phyloP scores from a whole-genome alignment of 2,113 vertebrate species.

The Aptenodytes patagonicus region DNA sequence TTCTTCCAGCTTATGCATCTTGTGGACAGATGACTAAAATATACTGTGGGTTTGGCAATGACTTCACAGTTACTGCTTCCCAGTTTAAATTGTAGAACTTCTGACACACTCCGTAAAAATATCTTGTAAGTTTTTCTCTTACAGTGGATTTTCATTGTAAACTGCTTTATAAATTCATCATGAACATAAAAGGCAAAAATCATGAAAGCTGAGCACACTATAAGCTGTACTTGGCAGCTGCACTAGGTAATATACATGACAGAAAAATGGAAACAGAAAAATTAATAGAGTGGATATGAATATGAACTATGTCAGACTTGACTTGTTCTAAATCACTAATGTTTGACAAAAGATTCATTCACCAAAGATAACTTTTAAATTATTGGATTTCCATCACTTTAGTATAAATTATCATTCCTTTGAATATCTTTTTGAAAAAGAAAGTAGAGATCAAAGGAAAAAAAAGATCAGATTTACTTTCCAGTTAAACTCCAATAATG shows the following conservation, averaged over 20 bases:
- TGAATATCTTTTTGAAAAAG: neutral
- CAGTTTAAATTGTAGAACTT: constrained; percentile 25
- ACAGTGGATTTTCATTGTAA: neutral
- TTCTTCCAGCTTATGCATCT: neutral
- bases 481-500: neutral
- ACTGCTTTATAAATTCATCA: neutral
- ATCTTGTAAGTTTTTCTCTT: constrained; percentile 8
- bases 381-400: neutral
- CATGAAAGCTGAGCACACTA: neutral
- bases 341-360: neutral
- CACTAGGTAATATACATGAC: neutral
- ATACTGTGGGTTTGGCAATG: neutral
- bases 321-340: neutral
- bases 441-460: neutral
- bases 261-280: constrained; percentile 26
- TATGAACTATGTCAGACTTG: neutral
- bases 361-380: neutral
- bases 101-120: constrained; percentile 1
- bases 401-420: neutral
- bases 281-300: neutral
- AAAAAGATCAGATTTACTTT: neutral
- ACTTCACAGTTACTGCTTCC: constrained; percentile 9
- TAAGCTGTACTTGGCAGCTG: constrained; percentile 12
- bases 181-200: constrained; percentile 22
- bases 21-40: constrained; percentile 20